phyloP scores from a whole-genome alignment of 2,888 invertebrate species.

The Lithophane leautieri region DNA sequence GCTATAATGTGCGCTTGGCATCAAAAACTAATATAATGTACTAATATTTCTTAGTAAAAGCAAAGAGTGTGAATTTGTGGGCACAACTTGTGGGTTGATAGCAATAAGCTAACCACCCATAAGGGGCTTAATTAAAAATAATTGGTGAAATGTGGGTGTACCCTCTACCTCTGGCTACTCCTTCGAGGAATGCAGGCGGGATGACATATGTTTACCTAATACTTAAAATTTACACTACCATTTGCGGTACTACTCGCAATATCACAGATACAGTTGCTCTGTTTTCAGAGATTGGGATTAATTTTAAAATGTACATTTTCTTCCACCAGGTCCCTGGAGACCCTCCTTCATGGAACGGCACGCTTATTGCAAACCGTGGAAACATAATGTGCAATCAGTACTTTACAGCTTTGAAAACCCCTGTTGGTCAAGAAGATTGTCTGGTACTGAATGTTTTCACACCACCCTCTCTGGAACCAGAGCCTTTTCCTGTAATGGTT shows the following conservation, averaged over 20 bases:
- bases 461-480: constrained; percentile 76
- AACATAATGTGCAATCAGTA: constrained; percentile 67
- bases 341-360: constrained; percentile 68
- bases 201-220: background rate
- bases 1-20: background rate
- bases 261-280: background rate
- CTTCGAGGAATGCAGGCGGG: background rate
- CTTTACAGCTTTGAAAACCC: constrained; percentile 33
- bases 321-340: constrained; percentile 65
- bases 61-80: background rate
- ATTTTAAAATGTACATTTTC: constrained; percentile 1
- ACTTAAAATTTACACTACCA: background rate
- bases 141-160: background rate
- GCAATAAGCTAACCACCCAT: background rate
- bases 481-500: constrained; percentile 73
- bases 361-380: constrained; percentile 60
- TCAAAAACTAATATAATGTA: background rate
- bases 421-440: constrained; percentile 73
- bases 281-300: background rate
- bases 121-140: background rate
- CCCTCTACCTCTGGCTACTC: background rate
- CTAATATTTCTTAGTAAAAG: background rate
- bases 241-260: background rate
- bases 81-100: background rate
- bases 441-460: constrained; percentile 76